Percentiles rank a stretch among this genome's conserved stretches.
phyloP scores from a whole-genome alignment of 2,113 vertebrate genomes.

The Alouatta palliata region DNA sequence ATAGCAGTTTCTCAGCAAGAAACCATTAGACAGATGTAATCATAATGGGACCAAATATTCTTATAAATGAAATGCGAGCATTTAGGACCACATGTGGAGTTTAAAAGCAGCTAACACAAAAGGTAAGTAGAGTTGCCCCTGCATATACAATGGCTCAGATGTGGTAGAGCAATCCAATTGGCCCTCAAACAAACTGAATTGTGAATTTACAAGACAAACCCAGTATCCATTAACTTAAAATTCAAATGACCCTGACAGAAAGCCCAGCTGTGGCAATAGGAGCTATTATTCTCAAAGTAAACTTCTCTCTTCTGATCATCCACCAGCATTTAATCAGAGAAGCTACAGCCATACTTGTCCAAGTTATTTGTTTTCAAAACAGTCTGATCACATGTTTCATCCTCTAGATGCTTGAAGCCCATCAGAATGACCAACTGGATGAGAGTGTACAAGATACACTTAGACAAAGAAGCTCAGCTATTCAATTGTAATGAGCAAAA shows the following conservation, averaged over 20 bases:
- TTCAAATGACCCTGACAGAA: slow-evolving; percentile 53
- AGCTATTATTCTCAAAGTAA: slow-evolving; percentile 54
- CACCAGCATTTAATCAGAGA: not conserved
- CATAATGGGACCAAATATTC: slow-evolving; percentile 73
- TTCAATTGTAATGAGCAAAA: not conserved
- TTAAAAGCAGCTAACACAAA: slow-evolving; percentile 72
- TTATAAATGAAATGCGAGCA: slow-evolving; percentile 65
- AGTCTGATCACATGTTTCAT: not conserved
- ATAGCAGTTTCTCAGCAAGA: slow-evolving; percentile 68
- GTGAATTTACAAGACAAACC: slow-evolving; percentile 60
- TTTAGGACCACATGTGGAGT: slow-evolving; percentile 61
- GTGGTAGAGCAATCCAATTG: slow-evolving; percentile 41
- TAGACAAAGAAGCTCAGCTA: not conserved
- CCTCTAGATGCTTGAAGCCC: not conserved
- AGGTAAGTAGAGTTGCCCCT: slow-evolving; percentile 46
- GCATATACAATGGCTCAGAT: slow-evolving; percentile 55
- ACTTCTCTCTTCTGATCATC: slow-evolving; percentile 35
- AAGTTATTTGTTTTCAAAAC: slow-evolving; percentile 28
- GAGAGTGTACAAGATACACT: not conserved
- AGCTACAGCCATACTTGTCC: not conserved
- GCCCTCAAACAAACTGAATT: slow-evolving; percentile 49
- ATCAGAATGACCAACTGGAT: not conserved
- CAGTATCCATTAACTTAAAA: slow-evolving; percentile 67
- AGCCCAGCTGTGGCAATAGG: slow-evolving; percentile 53
- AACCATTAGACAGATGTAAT: slow-evolving; percentile 74